phyloP scores from a whole-genome alignment of 2,113 vertebrate genomes.

The Siniperca chuatsi region DNA sequence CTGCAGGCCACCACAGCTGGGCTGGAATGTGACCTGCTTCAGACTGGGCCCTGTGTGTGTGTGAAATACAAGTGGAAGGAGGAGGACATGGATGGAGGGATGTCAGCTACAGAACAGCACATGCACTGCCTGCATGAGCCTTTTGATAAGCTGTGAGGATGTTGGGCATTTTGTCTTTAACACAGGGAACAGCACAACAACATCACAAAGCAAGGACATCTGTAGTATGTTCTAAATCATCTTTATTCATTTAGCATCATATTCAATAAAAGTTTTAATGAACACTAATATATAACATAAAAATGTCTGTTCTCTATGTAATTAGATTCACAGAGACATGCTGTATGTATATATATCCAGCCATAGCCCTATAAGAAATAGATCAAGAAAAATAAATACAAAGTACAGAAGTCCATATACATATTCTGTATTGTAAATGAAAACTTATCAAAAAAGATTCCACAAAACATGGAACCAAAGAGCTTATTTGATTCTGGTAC shows the following conservation, averaged over 20 bases:
- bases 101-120: slow-evolving; percentile 38
- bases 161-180: slow-evolving; percentile 26
- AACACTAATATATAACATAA: slow-evolving; percentile 51
- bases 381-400: slow-evolving; percentile 77
- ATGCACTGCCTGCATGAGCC: slow-evolving; percentile 9
- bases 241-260: slow-evolving; percentile 66
- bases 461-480: slow-evolving; percentile 51
- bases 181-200: background rate
- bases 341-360: slow-evolving; percentile 5
- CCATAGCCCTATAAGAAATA: slow-evolving; percentile 35
- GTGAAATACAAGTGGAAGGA: slow-evolving; percentile 51
- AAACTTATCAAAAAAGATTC: slow-evolving; percentile 60
- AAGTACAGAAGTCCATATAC: slow-evolving; percentile 66
- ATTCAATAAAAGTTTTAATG: slow-evolving; percentile 38
- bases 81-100: slow-evolving; percentile 63
- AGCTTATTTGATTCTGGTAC: slow-evolving; percentile 79
- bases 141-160: slow-evolving; percentile 41
- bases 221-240: slow-evolving; percentile 50
- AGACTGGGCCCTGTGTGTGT: slow-evolving; percentile 62
- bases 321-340: slow-evolving; percentile 50
- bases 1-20: slow-evolving; percentile 83
- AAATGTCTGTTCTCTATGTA: slow-evolving; percentile 40
- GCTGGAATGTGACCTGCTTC: slow-evolving; percentile 87
- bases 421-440: slow-evolving; percentile 61
- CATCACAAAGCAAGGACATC: slow-evolving; percentile 18